Base-by-base conservation (phyloP, 2,888 invertebrate species). In the Poecilobothrus nobilitatus region DNA sequence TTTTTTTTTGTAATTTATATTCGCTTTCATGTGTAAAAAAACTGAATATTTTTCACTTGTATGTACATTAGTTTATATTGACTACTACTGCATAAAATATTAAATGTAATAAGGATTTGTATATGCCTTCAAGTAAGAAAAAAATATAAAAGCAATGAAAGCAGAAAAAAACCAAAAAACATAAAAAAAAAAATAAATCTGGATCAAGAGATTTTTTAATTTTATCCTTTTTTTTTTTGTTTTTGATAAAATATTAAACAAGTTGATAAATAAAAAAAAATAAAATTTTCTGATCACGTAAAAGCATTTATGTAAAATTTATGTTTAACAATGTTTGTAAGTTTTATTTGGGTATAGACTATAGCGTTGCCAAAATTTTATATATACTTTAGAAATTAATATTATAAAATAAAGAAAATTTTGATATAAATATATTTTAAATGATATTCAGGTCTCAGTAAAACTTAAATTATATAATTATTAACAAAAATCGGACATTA, bases 211-310 rank as follows among this genome's bases (percentile, higher is more conserved):
- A 12, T 27, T 27, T 27, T 63, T 27, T 63, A 4, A 5, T 27
- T 27, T 2, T 27, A 4, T 27, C 3, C 3, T 27, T 27, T n/a
- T n/a, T n/a, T n/a, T n/a, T n/a, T 27, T 27, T 27, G 2, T 27
- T 27, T 27, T 27, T 4, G 27, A 63, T 63, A 63, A 63, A 27
- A 27, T 12, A 63, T 27, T 27, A 63, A 22, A 63, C 22, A 27
- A 63, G 63, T 63, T 27, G 63, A 27, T 67, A 64, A 64, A 65
- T 44, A 37, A 68, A 64, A 65, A 27, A 37, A 68, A 27, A 68
- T 66, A 68, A 66, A 66, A 62, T 68, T 68, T 68, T 68, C 68
- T 63, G 64, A 68, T 68, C 68, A 68, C 68, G 68, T 68, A 65
- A 66, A 66, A 66, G 66, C 68, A 66, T 68, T 68, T 68, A 68